Percentiles rank a stretch among this genome's conserved stretches.
These are phyloP conservation scores for Muntiacus muntjak DNA, from an alignment of 2,113 vertebrate species.

Conservation along the genomic window DNA sequence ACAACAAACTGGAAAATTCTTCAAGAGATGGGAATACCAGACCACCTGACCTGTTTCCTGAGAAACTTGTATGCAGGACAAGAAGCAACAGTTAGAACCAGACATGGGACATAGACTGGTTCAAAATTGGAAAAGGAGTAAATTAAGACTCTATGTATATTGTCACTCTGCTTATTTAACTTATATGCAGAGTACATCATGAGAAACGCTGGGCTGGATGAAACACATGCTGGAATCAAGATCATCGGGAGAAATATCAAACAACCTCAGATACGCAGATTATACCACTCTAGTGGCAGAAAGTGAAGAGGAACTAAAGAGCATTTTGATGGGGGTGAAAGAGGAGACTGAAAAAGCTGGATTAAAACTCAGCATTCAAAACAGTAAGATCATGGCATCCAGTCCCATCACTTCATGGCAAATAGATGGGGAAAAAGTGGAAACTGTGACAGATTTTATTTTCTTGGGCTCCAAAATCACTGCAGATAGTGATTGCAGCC, in stretches of 20 bases:
- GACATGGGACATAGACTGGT: not conserved
- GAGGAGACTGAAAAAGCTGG: not conserved
- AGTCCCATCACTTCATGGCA: not conserved
- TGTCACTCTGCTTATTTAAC: not conserved
- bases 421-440: not conserved
- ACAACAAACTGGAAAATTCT: not conserved
- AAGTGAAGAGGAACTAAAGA: not conserved
- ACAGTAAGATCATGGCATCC: not conserved
- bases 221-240: not conserved
- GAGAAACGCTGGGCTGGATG: not conserved
- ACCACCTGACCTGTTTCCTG: not conserved
- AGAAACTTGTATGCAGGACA: not conserved
- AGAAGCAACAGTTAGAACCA: not conserved
- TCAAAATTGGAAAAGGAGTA: not conserved
- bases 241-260: not conserved
- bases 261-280: not conserved
- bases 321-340: not conserved
- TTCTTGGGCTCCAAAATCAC: not conserved
- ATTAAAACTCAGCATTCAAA: not conserved
- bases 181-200: not conserved
- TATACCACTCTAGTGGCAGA: not conserved
- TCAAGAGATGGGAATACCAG: not conserved
- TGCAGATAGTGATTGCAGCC: not conserved
- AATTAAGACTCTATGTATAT: not conserved
- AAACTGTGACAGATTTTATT: not conserved